Conservation (phyloP, 53 echinoderm and acorn worm species). For the Antedon mediterranea region DNA sequence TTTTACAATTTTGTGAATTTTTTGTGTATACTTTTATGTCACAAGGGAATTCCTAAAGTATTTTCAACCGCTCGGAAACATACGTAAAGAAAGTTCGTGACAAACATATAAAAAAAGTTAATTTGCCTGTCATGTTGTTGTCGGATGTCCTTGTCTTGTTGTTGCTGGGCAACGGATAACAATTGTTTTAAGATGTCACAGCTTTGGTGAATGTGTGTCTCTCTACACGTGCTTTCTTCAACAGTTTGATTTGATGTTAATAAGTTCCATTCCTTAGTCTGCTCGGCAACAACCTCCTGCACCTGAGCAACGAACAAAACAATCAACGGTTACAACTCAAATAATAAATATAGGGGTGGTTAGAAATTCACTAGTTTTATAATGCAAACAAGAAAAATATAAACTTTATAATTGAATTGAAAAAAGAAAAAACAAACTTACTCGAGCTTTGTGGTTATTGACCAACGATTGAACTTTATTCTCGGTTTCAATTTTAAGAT, state of each 20-base stretch:
- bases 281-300: constrained; percentile 65
- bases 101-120: background rate
- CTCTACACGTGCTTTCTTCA: constrained; percentile 36
- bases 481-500: constrained; percentile 92
- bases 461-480: constrained; percentile 83
- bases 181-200: constrained; percentile 73
- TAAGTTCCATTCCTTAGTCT: constrained; percentile 52
- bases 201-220: constrained; percentile 60
- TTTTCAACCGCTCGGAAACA: too few species aligned
- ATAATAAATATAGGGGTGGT: too few species aligned
- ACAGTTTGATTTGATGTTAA: constrained; percentile 39
- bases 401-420: too few species aligned
- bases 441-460: constrained; percentile 77
- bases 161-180: constrained; percentile 47
- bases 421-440: constrained; percentile 21
- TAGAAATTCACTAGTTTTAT: too few species aligned
- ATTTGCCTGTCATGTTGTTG: constrained; percentile 58
- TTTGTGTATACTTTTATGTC: too few species aligned
- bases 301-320: constrained; percentile 37
- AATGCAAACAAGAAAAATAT: too few species aligned
- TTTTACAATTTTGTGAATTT: too few species aligned
- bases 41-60: too few species aligned
- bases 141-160: constrained; percentile 53
- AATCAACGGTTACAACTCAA: background rate
- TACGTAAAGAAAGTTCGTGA: too few species aligned